Conservation (phyloP, 2,888 invertebrate genomes). For the Pammene fasciana region DNA sequence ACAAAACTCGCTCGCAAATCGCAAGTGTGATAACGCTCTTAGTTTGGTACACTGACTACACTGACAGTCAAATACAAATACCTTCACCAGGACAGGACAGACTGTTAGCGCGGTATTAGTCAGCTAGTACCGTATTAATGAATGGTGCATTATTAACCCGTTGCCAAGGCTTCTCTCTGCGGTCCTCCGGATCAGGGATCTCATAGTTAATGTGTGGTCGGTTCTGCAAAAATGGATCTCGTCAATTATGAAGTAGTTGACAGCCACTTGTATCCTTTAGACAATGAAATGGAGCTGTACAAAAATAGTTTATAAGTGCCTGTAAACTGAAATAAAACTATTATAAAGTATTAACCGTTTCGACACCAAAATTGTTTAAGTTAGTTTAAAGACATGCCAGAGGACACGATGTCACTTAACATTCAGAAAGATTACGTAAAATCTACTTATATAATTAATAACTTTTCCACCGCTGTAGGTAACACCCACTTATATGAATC, state of each 20-base stretch:
- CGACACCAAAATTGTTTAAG: too few species aligned
- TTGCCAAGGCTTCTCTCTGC: conserved; percentile 69
- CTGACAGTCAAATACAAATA: background rate
- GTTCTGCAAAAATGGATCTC: conserved; percentile 33
- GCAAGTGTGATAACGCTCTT: too few species aligned
- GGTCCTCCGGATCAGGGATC: conserved; percentile 24
- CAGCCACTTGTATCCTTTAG: background rate
- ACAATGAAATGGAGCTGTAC: background rate
- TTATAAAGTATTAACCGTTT: background rate
- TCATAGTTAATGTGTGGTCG: conserved; percentile 50
- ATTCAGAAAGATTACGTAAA: too few species aligned
- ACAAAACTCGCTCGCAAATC: too few species aligned
- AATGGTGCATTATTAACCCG: conserved; percentile 58
- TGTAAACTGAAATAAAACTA: conserved; percentile 7
- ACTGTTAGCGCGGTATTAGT: conserved; percentile 28
- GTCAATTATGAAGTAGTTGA: conserved; percentile 5
- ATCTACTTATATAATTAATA: too few species aligned
- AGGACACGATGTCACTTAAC: too few species aligned
- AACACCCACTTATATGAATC: too few species aligned
- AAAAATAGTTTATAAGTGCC: background rate
- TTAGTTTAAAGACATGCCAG: too few species aligned
- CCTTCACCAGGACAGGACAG: background rate
- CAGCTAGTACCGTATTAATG: conserved; percentile 34
- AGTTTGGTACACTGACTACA: conserved; percentile 1
- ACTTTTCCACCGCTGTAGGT: too few species aligned